phyloP scores from a whole-genome alignment of 2,797 vertebrate species.

The Sternotherus odoratus region DNA sequence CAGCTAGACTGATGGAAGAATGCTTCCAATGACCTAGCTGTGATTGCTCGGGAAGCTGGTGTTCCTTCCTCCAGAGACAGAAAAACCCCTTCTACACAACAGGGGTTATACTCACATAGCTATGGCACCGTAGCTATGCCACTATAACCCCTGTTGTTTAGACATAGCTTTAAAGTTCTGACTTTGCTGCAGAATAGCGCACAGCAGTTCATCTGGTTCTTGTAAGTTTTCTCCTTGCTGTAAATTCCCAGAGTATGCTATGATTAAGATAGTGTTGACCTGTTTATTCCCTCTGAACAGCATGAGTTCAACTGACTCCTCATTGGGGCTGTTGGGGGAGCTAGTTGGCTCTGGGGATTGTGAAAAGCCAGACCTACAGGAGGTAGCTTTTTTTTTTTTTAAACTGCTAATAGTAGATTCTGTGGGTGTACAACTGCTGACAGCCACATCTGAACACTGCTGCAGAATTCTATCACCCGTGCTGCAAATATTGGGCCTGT shows the following conservation, averaged over 20 bases:
- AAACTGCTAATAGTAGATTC: slow-evolving; percentile 55
- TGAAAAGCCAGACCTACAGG: slow-evolving; percentile 18
- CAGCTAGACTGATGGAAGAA: background rate
- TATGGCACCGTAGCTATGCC: background rate
- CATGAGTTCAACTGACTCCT: background rate
- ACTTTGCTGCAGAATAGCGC: slow-evolving; percentile 22
- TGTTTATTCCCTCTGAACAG: slow-evolving; percentile 52
- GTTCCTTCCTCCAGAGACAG: background rate
- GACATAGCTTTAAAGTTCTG: background rate
- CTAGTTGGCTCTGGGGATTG: slow-evolving; percentile 42
- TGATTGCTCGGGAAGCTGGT: background rate
- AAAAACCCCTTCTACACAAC: background rate
- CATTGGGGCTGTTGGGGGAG: slow-evolving; percentile 10
- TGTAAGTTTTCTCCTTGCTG: background rate
- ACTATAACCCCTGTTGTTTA: background rate
- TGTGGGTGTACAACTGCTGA: slow-evolving; percentile 38
- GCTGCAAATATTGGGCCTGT: slow-evolving; percentile 19
- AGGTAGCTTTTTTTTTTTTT: slow-evolving; percentile 13
- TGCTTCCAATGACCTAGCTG: background rate
- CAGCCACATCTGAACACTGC: slow-evolving; percentile 21
- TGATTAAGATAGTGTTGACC: slow-evolving; percentile 46
- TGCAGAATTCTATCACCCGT: slow-evolving; percentile 34
- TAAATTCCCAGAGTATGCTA: slow-evolving; percentile 23
- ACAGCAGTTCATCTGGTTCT: slow-evolving; percentile 36
- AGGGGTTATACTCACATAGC: background rate